phyloP scores from a whole-genome alignment of 2,113 vertebrate genomes.

The Catagonus wagneri region DNA sequence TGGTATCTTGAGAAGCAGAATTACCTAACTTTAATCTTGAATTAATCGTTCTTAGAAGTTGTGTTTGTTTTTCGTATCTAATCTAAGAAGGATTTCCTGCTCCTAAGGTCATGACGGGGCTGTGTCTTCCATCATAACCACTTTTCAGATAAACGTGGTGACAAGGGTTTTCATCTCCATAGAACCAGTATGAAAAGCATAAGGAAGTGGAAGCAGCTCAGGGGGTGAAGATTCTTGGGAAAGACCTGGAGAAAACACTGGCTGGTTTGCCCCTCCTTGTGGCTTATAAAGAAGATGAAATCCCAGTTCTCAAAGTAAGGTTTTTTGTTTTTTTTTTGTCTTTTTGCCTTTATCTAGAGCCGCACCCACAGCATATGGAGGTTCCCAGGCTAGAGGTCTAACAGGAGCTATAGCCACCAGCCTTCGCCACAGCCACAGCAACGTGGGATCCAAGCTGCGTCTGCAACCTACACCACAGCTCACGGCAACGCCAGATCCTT shows the following conservation, averaged over 20 bases:
- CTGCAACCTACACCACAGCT: too few species aligned
- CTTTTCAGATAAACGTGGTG: not conserved
- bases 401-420: too few species aligned
- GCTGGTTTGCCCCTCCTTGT: conserved; percentile 97
- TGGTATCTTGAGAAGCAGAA: conserved; percentile 19
- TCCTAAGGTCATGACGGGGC: not conserved
- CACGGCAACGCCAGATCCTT: too few species aligned
- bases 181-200: conserved; percentile 99
- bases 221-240: conserved; percentile 98
- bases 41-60: not conserved
- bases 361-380: too few species aligned
- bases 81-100: not conserved
- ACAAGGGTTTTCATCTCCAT: conserved; percentile 53
- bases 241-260: conserved; percentile 97
- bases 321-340: too few species aligned
- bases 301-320: conserved; percentile 96
- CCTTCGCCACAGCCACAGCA: too few species aligned
- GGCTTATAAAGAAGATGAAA: conserved; percentile 95
- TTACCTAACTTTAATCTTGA: conserved; percentile 8
- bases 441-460: too few species aligned
- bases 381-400: too few species aligned
- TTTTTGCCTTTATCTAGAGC: too few species aligned
- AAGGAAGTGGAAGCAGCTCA: conserved; percentile 97
- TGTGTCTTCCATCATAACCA: not conserved
- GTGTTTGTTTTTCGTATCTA: not conserved